Conservation (phyloP, 2,797 vertebrate genomes). For the Sebastes reedi region DNA sequence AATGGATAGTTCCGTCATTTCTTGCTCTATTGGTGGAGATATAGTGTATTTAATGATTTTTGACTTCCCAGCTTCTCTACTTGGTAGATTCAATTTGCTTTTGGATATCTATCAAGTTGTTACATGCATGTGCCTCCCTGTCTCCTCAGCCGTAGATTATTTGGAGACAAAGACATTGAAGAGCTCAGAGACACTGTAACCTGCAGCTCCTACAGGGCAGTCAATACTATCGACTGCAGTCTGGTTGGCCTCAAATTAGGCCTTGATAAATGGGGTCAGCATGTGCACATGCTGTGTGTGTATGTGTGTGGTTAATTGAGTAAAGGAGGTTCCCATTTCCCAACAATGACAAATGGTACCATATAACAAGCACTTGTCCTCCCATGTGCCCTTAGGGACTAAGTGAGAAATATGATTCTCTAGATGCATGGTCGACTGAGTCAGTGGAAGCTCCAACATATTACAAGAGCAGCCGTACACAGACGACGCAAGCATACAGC, state of each 20-base stretch:
- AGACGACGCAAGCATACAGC: neutral
- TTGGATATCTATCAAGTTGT: neutral
- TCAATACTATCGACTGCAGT: constrained; percentile 60
- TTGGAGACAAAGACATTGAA: constrained; percentile 17
- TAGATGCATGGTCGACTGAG: neutral
- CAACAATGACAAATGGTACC: constrained; percentile 33
- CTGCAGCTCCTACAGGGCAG: constrained; percentile 14
- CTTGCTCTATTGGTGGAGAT: neutral
- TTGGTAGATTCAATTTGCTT: neutral
- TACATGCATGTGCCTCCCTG: neutral
- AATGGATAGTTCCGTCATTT: neutral
- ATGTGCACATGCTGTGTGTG: neutral
- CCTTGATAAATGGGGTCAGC: constrained; percentile 65
- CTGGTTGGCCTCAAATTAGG: constrained; percentile 48
- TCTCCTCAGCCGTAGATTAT: neutral
- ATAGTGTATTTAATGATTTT: neutral
- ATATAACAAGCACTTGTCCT: constrained; percentile 34
- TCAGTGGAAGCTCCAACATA: neutral
- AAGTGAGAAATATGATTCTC: constrained; percentile 24
- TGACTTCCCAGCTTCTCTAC: neutral
- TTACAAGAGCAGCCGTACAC: neutral
- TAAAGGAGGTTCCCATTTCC: constrained; percentile 39
- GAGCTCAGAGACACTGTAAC: constrained; percentile 23
- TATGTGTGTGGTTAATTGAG: constrained; percentile 38
- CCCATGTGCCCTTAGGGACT: constrained; percentile 30